Evolutionary conservation across 2,888 invertebrate genomes (phyloP).

Genomic region (Leuctra nigra): DNA sequence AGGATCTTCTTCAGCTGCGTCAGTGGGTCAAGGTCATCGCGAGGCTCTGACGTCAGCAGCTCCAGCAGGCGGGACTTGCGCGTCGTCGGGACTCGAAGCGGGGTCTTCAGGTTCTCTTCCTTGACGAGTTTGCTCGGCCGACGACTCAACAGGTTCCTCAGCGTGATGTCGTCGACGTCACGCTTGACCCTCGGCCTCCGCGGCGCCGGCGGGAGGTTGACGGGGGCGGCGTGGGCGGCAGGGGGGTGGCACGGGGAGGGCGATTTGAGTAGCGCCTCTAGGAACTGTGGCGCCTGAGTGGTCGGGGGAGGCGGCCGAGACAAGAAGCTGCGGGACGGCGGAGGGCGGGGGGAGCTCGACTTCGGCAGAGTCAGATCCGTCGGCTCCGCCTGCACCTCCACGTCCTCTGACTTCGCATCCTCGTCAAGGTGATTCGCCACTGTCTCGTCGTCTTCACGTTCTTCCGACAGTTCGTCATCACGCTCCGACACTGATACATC

Average conservation of each 20-base stretch:
- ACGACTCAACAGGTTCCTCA: conserved; percentile 46
- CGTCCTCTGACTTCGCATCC: too few relatives aligned
- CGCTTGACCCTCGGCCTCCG: conserved; percentile 46
- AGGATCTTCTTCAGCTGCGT: conserved; percentile 65
- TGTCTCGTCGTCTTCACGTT: too few relatives aligned
- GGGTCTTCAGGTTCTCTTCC: conserved; percentile 3
- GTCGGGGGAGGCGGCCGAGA: conserved; percentile 10
- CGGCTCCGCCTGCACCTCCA: conserved; percentile 3
- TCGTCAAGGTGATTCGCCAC: too few relatives aligned
- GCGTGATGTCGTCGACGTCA: conserved; percentile 43
- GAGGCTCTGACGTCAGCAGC: conserved; percentile 41
- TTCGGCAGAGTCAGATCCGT: conserved; percentile 27
- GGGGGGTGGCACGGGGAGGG: conserved; percentile 12
- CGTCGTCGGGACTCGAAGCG: conserved; percentile 18
- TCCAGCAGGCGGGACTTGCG: conserved; percentile 42
- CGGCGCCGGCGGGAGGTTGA: not conserved
- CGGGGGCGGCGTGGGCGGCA: too few relatives aligned
- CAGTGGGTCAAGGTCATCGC: conserved; percentile 48
- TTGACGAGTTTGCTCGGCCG: conserved; percentile 29
- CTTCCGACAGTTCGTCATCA: too few relatives aligned
- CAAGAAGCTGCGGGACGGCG: conserved; percentile 4
- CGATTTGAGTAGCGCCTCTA: not conserved
- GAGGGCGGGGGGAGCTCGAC: not conserved
- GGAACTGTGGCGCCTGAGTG: conserved; percentile 1
- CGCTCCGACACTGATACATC: too few relatives aligned